These are phyloP conservation scores for Clistopyga incitator DNA, from an alignment of 2,888 invertebrate genomes.

Conservation along the genomic window DNA sequence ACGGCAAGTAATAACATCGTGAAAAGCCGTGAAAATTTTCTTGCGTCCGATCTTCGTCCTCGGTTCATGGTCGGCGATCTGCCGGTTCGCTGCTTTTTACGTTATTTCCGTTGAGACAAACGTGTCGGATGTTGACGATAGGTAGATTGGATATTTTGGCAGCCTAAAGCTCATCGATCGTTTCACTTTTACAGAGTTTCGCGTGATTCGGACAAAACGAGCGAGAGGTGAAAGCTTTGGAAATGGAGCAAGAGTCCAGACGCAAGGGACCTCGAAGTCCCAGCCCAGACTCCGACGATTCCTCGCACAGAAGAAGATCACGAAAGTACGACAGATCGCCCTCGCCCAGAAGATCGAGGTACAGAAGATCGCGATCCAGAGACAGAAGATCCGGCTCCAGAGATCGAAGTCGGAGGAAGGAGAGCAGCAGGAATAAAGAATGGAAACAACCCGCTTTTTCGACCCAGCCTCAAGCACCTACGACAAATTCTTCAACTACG, in stretches of 20 bases:
- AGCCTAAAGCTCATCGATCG: too few species aligned
- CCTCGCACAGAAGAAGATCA: constrained; percentile 76
- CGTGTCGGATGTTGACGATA: background rate
- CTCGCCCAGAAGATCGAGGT: constrained; percentile 80
- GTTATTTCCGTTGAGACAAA: background rate
- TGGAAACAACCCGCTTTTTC: constrained; percentile 77
- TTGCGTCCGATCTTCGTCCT: background rate
- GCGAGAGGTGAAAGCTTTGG: background rate
- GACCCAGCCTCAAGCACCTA: constrained; percentile 70
- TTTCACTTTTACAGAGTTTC: background rate
- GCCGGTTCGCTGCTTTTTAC: constrained; percentile 17
- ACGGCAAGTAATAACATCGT: background rate
- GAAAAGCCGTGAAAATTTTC: background rate
- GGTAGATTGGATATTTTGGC: background rate
- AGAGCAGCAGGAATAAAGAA: constrained; percentile 76
- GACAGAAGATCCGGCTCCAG: constrained; percentile 80
- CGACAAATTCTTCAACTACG: constrained; percentile 72
- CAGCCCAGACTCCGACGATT: constrained; percentile 81
- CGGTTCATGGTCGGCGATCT: background rate
- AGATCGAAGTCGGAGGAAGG: constrained; percentile 79
- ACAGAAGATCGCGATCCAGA: constrained; percentile 80
- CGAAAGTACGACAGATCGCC: constrained; percentile 82
- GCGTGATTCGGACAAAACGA: background rate
- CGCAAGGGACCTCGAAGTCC: constrained; percentile 81
- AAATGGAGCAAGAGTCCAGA: constrained; percentile 77